phyloP scores from a whole-genome alignment of 2,113 vertebrate genomes.

The Hemicordylus capensis region DNA sequence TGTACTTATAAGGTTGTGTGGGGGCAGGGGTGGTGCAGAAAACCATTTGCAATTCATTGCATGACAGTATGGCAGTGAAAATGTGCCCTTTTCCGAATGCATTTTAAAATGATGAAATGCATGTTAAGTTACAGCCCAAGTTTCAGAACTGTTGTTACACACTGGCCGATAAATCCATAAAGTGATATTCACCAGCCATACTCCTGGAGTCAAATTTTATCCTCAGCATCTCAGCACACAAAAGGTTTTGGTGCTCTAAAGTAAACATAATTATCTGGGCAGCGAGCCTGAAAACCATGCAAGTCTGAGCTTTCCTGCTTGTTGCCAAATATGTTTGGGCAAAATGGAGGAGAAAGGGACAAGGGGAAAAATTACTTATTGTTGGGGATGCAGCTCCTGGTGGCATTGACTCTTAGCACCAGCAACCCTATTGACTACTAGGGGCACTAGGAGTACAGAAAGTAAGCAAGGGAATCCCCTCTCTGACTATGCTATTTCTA shows the following conservation, averaged over 20 bases:
- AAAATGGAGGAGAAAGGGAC: background rate
- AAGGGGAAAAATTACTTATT: background rate
- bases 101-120: constrained; percentile 32
- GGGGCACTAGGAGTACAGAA: no score
- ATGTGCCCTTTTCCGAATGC: constrained; percentile 32
- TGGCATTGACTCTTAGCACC: no score
- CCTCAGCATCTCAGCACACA: background rate
- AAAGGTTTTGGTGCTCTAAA: background rate
- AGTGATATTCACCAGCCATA: constrained; percentile 1
- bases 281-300: constrained; percentile 17
- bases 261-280: constrained; percentile 44
- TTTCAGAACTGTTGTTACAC: background rate
- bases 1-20: constrained; percentile 47
- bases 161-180: background rate
- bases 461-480: no score
- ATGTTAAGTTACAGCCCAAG: background rate
- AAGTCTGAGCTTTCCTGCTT: constrained; percentile 17
- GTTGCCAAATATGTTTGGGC: background rate
- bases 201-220: constrained; percentile 7
- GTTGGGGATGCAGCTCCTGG: no score
- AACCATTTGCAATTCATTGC: constrained; percentile 23
- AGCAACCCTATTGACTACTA: no score
- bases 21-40: background rate
- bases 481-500: no score
- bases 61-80: background rate